Evolutionary conservation across 2,888 invertebrate genomes (phyloP).

Genomic region (Macrophya annulata): DNA sequence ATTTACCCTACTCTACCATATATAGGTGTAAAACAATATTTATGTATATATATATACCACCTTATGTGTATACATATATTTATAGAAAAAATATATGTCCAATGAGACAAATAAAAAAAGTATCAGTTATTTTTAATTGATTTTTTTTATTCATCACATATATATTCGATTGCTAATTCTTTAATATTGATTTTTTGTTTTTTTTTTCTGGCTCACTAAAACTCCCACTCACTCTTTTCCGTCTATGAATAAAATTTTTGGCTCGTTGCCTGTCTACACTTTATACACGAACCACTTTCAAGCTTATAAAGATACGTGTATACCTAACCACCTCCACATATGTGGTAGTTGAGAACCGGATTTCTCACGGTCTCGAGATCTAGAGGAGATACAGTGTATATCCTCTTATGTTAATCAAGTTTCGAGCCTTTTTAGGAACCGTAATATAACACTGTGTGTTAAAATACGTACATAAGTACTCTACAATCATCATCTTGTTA

Average conservation of each 20-base stretch:
- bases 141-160: neutral
- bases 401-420: slow-evolving; percentile 5
- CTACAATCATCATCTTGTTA: neutral
- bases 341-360: slow-evolving; percentile 20
- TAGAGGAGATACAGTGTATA: neutral
- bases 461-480: neutral
- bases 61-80: no score
- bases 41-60: no score
- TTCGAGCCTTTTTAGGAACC: neutral
- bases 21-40: no score
- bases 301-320: neutral
- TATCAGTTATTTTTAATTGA: neutral
- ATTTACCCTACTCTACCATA: no score
- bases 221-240: neutral
- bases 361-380: slow-evolving; percentile 34
- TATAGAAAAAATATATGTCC: no score
- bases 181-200: neutral
- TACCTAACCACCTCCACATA: neutral
- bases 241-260: slow-evolving; percentile 23
- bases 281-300: neutral
- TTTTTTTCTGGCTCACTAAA: neutral
- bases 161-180: neutral
- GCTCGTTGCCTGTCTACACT: slow-evolving; percentile 25
- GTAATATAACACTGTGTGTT: neutral
- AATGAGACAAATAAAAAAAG: neutral